Percentiles rank a stretch among this genome's conserved stretches.
These are phyloP conservation scores for Netelia melanura DNA, from an alignment of 2,888 invertebrate species.

Conservation along the genomic window DNA sequence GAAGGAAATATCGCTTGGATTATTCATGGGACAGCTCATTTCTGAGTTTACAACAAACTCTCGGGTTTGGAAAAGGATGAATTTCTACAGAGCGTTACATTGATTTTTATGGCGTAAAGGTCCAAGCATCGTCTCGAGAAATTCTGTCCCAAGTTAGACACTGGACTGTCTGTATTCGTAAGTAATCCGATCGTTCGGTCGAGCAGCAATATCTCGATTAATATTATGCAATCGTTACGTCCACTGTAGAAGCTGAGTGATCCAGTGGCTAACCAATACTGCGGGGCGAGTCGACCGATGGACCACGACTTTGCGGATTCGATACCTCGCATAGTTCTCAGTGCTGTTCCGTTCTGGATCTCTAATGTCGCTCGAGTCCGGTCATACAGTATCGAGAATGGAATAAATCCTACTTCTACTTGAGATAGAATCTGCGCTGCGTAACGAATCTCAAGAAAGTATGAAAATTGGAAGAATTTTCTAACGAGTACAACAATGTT, in stretches of 20 bases:
- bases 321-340: too few species aligned
- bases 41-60: neutral
- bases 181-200: slow-evolving; percentile 33
- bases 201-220: slow-evolving; percentile 21
- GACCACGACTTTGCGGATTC: slow-evolving; percentile 35
- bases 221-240: slow-evolving; percentile 40
- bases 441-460: too few species aligned
- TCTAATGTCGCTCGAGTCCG: too few species aligned
- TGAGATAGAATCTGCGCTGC: too few species aligned
- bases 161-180: slow-evolving; percentile 7
- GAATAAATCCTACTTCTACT: too few species aligned
- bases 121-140: neutral
- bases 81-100: neutral
- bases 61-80: neutral
- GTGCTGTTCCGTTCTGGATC: too few species aligned
- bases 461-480: too few species aligned
- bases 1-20: too few species aligned
- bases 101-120: neutral
- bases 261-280: neutral
- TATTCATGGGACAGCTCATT: too few species aligned
- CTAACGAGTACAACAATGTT: too few species aligned
- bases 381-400: too few species aligned
- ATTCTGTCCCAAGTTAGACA: neutral
- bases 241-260: neutral
- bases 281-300: slow-evolving; percentile 24